Conservation (phyloP, 2,888 invertebrate species). For the Anagyrus pseudococci region DNA sequence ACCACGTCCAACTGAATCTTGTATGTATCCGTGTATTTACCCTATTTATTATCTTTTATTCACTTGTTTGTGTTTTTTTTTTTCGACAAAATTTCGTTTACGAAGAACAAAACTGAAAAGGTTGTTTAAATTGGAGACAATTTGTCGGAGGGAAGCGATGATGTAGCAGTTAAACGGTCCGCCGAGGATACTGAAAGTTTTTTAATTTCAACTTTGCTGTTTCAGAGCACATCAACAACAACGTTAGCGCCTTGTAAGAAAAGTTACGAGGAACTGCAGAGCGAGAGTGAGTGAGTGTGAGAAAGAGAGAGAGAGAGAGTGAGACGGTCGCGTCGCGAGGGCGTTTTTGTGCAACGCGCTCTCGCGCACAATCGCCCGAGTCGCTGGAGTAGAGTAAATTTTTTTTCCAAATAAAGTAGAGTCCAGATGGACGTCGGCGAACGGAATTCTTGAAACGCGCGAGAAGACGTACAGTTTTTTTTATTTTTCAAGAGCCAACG, state of each 20-base stretch:
- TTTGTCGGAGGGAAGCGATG: not conserved
- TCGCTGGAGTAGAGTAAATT: too few relatives aligned
- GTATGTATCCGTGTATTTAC: not conserved
- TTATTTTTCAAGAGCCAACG: too few relatives aligned
- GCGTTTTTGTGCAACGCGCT: not conserved
- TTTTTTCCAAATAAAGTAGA: too few relatives aligned
- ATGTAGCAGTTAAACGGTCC: not conserved
- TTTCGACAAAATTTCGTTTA: not conserved
- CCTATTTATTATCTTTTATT: not conserved
- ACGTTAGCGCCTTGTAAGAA: slow-evolving; percentile 13
- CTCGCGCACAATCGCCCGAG: too few relatives aligned
- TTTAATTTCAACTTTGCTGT: not conserved
- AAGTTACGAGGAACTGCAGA: not conserved
- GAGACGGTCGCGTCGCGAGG: too few relatives aligned
- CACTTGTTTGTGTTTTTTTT: not conserved
- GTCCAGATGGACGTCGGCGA: too few relatives aligned
- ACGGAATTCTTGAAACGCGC: too few relatives aligned
- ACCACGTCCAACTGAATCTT: not conserved
- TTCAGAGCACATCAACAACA: slow-evolving; percentile 20
- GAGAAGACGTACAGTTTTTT: too few relatives aligned
- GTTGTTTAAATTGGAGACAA: too few relatives aligned
- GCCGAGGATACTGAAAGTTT: too few relatives aligned
- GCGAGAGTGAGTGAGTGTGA: not conserved
- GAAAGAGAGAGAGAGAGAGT: not conserved
- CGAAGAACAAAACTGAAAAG: too few relatives aligned